phyloP scores from a whole-genome alignment of 2,888 invertebrate species.

The Macrosoma leucophasiata region DNA sequence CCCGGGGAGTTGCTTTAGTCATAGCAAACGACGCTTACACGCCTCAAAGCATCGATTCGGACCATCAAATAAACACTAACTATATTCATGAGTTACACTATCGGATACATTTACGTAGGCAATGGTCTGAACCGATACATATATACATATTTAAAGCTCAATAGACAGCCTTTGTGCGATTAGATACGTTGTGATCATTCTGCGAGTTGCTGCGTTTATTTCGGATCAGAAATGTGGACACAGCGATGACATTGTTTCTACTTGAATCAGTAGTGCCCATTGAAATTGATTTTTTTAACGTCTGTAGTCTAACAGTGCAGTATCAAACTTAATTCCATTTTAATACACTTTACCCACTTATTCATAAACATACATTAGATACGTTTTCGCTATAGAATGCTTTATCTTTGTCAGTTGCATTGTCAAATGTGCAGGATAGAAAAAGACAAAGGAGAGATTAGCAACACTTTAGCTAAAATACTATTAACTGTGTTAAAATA shows the following conservation, averaged over 20 bases:
- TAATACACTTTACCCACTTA: too few relatives aligned
- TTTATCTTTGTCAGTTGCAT: too few relatives aligned
- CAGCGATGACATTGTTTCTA: slow-evolving; percentile 28
- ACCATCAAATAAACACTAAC: slow-evolving; percentile 23
- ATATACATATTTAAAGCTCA: too few relatives aligned
- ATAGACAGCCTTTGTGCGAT: too few relatives aligned
- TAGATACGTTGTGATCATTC: slow-evolving; percentile 13
- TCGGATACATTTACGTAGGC: not conserved
- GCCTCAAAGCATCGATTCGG: slow-evolving; percentile 29
- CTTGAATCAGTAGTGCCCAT: slow-evolving; percentile 25
- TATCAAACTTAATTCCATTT: too few relatives aligned
- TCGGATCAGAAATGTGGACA: slow-evolving; percentile 31
- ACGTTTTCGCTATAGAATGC: too few relatives aligned
- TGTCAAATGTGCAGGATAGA: too few relatives aligned
- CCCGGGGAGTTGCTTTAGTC: slow-evolving; percentile 27
- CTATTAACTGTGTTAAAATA: too few relatives aligned
- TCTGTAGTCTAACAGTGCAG: too few relatives aligned
- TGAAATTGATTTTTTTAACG: slow-evolving; percentile 31
- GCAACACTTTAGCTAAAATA: too few relatives aligned
- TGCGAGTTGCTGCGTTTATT: slow-evolving; percentile 27
- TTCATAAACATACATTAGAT: too few relatives aligned
- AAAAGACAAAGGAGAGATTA: too few relatives aligned
- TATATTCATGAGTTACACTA: slow-evolving; percentile 6
- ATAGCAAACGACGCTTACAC: slow-evolving; percentile 24
- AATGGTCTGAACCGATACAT: not conserved